Evolutionary conservation across 92 coral and sea anemone species (phyloP).

Genomic region (Pocillopora grandis): DNA sequence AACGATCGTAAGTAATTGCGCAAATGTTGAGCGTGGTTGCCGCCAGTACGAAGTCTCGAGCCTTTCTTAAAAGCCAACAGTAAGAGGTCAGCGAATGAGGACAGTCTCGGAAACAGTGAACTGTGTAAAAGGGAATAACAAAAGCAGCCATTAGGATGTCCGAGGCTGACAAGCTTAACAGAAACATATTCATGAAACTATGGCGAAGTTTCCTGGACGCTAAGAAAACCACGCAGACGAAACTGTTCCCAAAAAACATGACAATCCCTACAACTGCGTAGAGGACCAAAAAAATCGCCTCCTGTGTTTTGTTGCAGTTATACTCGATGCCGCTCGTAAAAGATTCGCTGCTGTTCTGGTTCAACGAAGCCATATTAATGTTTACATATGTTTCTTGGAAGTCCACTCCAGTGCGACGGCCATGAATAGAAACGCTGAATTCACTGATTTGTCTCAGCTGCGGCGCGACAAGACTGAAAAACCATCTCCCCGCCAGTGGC

Average conservation of each 20-base stretch:
- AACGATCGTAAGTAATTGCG: conserved; percentile 64
- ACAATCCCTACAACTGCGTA: conserved; percentile 37
- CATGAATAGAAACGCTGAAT: no score
- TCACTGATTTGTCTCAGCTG: no score
- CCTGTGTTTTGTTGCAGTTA: conserved; percentile 46
- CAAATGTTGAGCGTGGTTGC: conserved; percentile 50
- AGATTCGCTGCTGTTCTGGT: not conserved
- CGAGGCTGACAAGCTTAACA: conserved; percentile 48
- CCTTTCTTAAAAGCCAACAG: conserved; percentile 58
- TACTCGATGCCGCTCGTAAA: not conserved
- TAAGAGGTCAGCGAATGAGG: conserved; percentile 11
- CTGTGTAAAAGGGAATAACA: conserved; percentile 54
- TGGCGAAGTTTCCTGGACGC: conserved; percentile 39
- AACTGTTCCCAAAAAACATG: conserved; percentile 53
- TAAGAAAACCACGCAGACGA: conserved; percentile 53
- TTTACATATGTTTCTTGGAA: not conserved
- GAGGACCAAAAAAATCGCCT: conserved; percentile 34
- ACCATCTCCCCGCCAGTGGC: no score
- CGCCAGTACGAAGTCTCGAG: conserved; percentile 46
- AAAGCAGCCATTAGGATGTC: conserved; percentile 53
- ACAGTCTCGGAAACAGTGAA: conserved; percentile 57
- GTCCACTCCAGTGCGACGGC: not conserved
- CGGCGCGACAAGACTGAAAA: no score
- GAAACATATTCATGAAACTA: conserved; percentile 54
- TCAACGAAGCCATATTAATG: not conserved